A percentile compares a stretch with the other conserved stretches of the same genome.
Evolutionary conservation across 2,888 invertebrate genomes (phyloP).

Genomic region (Scaptodrosophila latifasciaeformis): DNA sequence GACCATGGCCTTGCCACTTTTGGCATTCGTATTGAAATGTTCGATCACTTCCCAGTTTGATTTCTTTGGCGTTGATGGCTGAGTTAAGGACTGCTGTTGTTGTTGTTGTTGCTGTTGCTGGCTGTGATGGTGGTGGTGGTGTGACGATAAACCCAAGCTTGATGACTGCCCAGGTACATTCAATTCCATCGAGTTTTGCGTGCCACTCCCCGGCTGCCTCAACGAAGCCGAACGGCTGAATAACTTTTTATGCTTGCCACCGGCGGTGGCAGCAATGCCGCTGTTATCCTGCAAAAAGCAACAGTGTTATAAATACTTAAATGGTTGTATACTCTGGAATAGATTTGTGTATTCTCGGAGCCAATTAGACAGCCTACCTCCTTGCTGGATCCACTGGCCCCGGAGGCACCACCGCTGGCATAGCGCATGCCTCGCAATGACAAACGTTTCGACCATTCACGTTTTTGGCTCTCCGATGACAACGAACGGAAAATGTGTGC

Average conservation of each 20-base stretch:
- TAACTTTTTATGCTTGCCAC: conserved; percentile 64
- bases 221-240: conserved; percentile 79
- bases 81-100: conserved; percentile 72
- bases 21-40: conserved; percentile 83
- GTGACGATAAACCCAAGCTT: conserved; percentile 19
- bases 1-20: conserved; percentile 79
- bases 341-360: conserved; percentile 9
- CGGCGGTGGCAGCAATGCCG: neutral
- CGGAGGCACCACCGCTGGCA: conserved; percentile 60
- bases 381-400: conserved; percentile 75
- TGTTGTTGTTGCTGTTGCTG: conserved; percentile 38
- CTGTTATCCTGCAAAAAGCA: conserved; percentile 33
- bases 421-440: conserved; percentile 84
- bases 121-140: conserved; percentile 29
- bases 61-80: conserved; percentile 82
- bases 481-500: conserved; percentile 79
- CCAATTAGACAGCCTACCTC: conserved; percentile 62
- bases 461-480: conserved; percentile 80
- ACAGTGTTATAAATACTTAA: no score
- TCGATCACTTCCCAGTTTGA: conserved; percentile 95
- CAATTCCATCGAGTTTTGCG: conserved; percentile 71
- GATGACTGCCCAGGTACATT: conserved; percentile 61
- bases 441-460: conserved; percentile 85
- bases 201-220: conserved; percentile 75
- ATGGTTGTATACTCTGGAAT: conserved; percentile 1